Evolutionary conservation across 2,888 invertebrate genomes (phyloP), one percentile per base, ranked within the genome.

Genomic region (Pocota personata): DNA sequence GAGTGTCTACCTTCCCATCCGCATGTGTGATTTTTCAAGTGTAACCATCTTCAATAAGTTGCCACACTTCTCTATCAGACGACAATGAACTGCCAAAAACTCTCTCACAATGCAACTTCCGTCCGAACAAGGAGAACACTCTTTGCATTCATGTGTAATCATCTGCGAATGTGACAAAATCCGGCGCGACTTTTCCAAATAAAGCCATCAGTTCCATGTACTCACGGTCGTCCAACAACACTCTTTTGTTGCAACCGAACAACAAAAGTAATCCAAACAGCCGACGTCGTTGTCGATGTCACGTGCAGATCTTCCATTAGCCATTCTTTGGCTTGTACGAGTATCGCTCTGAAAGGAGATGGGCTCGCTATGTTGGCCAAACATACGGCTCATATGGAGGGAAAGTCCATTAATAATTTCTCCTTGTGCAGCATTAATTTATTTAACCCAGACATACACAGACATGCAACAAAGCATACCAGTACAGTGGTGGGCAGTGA

Each of bases 271-370:
- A 57, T 5, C 19, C 10, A 30, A 43, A 46, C 37, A 52, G 46
- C 8, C 55, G 37, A 24, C 50, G 35, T 37, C 35, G 19, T 24
- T 72, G 69, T 76, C 50, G 76, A 69, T 82, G 71, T 86, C 86
- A 86, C 86, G 86, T 86, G 86, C 86, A 86, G 86, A 76, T 82
- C 69, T 72, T 71, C 86, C 86, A 86, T 86, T 86, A 86, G 58
- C 71, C 66, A 52, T 76, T 84, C 78, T 80, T 73, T 10, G 79
- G 46, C 50, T 58, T 50, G 50, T 58, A 43, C n/a, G n/a, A n/a
- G 12, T 48, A 62, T 69, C 35, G 12, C 40, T 60, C 12, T 27
- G 48, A 24, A 32, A 21, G 10, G 67, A 75, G 62, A 79, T 57
- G 79, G 79, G 67, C 43, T 52, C 19, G n/a, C 37, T 80, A n/a